phyloP scores from a whole-genome alignment of 1,140 invertebrate species.

The Dinoponera quadriceps region DNA sequence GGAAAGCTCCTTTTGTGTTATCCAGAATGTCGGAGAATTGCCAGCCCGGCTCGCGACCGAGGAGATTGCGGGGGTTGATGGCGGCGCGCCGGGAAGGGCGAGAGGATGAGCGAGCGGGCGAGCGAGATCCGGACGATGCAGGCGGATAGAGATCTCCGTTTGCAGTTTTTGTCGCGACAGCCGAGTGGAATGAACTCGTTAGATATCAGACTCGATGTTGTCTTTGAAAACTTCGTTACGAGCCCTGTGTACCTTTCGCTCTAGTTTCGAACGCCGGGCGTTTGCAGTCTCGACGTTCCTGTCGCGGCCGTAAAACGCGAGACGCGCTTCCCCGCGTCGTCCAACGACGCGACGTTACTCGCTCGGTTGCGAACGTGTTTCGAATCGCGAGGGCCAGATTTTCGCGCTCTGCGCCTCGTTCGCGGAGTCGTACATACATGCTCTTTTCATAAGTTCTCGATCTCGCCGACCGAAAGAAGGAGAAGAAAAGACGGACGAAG shows the following conservation, averaged over 20 bases:
- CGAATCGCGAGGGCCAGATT: conserved; percentile 62
- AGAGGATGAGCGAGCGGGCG: not conserved
- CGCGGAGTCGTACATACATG: not conserved
- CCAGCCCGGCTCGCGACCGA: not conserved
- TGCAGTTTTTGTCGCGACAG: conserved; percentile 67
- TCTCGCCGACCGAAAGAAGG: not conserved
- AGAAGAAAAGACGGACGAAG: conserved; percentile 1
- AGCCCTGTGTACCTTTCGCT: conserved; percentile 65
- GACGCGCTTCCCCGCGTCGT: conserved; percentile 24
- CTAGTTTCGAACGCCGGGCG: conserved; percentile 27
- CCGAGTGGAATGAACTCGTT: conserved; percentile 74
- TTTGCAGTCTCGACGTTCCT: conserved; percentile 44
- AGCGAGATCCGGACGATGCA: conserved; percentile 14
- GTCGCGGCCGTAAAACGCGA: conserved; percentile 54
- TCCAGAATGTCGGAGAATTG: not conserved
- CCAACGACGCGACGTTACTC: conserved; percentile 20
- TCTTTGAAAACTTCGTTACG: conserved; percentile 76
- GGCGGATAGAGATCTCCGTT: conserved; percentile 64
- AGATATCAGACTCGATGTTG: conserved; percentile 75
- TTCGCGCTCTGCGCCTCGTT: not conserved
- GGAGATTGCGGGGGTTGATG: conserved; percentile 40
- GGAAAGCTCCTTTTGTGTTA: conserved; percentile 22
- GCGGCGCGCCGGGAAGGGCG: not conserved
- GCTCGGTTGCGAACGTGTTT: conserved; percentile 42
- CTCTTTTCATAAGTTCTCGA: not conserved